These are phyloP conservation scores for Styela clava DNA, from an alignment of 23 tunicate genomes.

Conservation along the genomic window DNA sequence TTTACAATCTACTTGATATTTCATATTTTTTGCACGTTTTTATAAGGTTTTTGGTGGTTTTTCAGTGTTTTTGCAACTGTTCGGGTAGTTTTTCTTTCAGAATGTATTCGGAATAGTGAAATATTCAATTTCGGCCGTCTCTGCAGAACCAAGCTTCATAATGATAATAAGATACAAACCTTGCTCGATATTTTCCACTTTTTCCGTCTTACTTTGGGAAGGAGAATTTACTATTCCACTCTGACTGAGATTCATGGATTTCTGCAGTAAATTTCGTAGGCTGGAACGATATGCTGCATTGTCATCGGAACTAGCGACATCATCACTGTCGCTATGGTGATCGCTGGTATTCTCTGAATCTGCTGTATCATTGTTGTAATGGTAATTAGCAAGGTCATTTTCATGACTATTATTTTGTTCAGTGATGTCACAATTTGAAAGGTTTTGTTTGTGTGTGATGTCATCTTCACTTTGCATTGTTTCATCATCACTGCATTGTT, in stretches of 20 bases:
- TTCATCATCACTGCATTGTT: neutral
- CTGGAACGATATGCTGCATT: conserved; percentile 49
- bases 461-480: neutral
- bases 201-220: neutral
- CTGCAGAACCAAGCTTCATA: too few relatives aligned
- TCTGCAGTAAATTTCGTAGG: conserved; percentile 62
- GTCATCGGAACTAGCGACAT: conserved; percentile 32
- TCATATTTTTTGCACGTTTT: too few relatives aligned
- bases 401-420: neutral
- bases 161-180: too few relatives aligned
- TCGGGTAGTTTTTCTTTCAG: too few relatives aligned
- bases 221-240: conserved; percentile 8
- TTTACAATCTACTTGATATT: too few relatives aligned
- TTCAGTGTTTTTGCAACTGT: too few relatives aligned
- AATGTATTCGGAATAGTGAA: too few relatives aligned
- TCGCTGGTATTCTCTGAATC: neutral
- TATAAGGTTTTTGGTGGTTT: too few relatives aligned
- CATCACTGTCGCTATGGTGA: neutral
- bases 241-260: conserved; percentile 32
- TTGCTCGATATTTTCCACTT: neutral
- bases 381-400: neutral
- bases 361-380: neutral
- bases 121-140: too few relatives aligned
- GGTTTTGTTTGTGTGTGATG: neutral
- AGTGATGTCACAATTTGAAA: neutral